Percentiles rank a stretch among this genome's conserved stretches.
phyloP scores from a whole-genome alignment of 2,797 vertebrate species.

The Borostomias antarcticus region DNA sequence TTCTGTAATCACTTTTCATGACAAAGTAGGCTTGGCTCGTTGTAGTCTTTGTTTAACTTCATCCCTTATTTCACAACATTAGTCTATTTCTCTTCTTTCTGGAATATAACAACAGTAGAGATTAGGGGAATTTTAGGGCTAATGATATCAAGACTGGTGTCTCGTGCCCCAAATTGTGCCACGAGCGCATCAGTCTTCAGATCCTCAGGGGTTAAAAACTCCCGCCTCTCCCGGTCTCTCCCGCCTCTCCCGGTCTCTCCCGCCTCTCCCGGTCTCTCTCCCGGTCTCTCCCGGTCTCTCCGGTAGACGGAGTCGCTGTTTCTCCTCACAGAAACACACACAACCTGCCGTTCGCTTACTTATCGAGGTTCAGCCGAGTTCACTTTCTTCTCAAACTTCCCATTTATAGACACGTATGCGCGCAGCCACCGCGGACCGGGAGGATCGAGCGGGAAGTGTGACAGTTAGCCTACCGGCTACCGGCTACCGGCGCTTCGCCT shows the following conservation, averaged over 20 bases:
- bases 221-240: constrained; percentile 28
- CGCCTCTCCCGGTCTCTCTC: constrained; percentile 35
- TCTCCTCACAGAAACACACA: constrained; percentile 26
- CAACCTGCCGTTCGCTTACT: constrained; percentile 15
- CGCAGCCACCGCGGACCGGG: constrained; percentile 22
- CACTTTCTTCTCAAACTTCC: background rate
- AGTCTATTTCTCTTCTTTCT: too few species aligned
- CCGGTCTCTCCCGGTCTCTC: too few species aligned
- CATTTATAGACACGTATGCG: background rate
- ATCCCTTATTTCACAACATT: too few species aligned
- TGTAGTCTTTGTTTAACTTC: too few species aligned
- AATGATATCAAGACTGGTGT: too few species aligned
- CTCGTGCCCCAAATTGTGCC: constrained; percentile 30
- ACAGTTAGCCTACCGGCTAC: too few species aligned
- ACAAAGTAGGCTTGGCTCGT: too few species aligned
- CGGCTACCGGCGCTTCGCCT: constrained; percentile 36
- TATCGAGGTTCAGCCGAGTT: background rate
- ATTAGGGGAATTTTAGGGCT: too few species aligned
- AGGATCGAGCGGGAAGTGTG: constrained; percentile 11
- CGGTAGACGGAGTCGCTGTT: constrained; percentile 41
- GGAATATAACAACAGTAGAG: too few species aligned
- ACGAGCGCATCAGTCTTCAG: constrained; percentile 32
- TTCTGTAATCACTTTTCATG: too few species aligned
- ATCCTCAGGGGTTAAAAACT: constrained; percentile 46
- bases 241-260: constrained; percentile 30